Conservation (phyloP, 2,113 vertebrate species). For the Emydura subglobosa region DNA sequence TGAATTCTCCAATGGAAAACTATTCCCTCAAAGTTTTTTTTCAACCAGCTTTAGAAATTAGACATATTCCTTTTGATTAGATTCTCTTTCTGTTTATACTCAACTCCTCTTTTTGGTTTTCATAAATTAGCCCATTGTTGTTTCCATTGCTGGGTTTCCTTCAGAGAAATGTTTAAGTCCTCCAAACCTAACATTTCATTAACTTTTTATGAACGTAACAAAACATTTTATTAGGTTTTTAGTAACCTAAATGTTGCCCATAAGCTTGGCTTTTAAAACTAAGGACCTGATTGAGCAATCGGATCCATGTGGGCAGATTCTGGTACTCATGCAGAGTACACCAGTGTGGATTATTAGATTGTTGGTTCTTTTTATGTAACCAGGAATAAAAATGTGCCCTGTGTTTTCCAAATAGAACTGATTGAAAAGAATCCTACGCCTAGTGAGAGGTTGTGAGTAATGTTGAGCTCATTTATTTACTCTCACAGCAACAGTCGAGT, state of each 20-base stretch:
- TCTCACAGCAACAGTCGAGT: conserved; percentile 73
- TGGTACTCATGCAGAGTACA: background rate
- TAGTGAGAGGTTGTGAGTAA: conserved; percentile 56
- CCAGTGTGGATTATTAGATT: conserved; percentile 25
- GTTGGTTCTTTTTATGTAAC: conserved; percentile 46
- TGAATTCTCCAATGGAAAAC: background rate
- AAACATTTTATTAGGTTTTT: background rate
- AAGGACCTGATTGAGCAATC: background rate
- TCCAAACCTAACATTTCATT: background rate
- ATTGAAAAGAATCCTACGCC: conserved; percentile 65
- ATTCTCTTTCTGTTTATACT: background rate
- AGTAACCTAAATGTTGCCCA: background rate
- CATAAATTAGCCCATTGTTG: background rate
- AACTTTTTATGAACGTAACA: background rate
- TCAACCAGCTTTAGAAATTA: conserved; percentile 1
- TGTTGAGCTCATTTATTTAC: conserved; percentile 78
- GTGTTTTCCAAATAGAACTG: conserved; percentile 49
- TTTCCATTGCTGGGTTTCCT: background rate
- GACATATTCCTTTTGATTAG: background rate
- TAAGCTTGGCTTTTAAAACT: background rate
- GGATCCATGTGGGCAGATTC: background rate
- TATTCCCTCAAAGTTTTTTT: background rate
- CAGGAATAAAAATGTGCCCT: conserved; percentile 52
- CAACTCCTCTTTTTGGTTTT: background rate
- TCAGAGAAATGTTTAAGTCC: background rate